These are phyloP conservation scores for Strix aluco DNA, from an alignment of 2,113 vertebrate genomes.

Conservation along the genomic window DNA sequence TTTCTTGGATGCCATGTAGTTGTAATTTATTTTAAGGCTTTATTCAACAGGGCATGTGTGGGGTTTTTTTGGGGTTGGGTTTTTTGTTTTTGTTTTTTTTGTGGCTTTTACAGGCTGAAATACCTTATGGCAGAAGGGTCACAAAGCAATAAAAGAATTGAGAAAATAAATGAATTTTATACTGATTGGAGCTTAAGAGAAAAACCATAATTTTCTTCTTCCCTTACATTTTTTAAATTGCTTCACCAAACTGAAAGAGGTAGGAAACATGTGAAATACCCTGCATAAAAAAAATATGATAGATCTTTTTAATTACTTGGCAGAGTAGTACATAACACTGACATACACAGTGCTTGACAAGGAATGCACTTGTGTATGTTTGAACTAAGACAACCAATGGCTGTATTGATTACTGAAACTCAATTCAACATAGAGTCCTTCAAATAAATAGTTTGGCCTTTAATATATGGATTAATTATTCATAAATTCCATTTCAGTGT, in stretches of 20 bases:
- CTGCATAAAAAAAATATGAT: background rate
- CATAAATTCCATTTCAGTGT: background rate
- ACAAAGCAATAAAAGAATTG: background rate
- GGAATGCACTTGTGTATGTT: background rate
- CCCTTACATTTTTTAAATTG: background rate
- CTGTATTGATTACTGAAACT: background rate
- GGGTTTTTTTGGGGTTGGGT: too few relatives aligned
- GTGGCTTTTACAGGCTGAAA: background rate
- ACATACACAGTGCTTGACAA: background rate
- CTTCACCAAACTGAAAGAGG: background rate
- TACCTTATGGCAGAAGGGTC: background rate
- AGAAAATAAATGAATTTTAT: background rate
- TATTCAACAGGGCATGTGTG: background rate
- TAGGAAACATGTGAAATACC: background rate
- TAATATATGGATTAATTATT: background rate
- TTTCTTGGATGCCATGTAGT: background rate
- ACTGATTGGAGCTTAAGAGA: background rate
- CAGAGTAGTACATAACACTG: fast-evolving
- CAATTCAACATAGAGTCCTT: background rate
- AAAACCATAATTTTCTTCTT: background rate
- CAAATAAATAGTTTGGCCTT: background rate
- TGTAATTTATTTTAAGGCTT: background rate
- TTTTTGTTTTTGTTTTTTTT: background rate
- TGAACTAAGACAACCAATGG: background rate
- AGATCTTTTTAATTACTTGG: background rate